phyloP scores from a whole-genome alignment of 2,888 invertebrate genomes.

The Subacronicta megacephala region DNA sequence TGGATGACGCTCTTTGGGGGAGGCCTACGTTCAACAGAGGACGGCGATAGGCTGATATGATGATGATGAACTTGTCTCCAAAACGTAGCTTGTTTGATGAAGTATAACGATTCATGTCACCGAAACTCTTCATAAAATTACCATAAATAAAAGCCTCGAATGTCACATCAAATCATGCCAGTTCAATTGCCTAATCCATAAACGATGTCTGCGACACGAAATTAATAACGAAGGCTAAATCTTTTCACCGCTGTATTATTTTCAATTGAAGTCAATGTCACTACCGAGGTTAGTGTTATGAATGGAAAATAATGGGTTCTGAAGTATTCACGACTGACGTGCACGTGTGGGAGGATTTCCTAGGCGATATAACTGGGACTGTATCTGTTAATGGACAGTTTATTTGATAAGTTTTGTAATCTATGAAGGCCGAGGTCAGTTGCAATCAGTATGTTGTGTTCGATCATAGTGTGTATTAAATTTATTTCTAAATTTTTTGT shows the following conservation, averaged over 20 bases:
- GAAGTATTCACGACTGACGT: conserved; percentile 15
- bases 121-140: neutral
- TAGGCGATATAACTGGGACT: conserved; percentile 9
- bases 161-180: conserved; percentile 16
- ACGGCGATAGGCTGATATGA: no score
- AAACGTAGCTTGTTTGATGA: no score
- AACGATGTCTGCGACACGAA: conserved; percentile 47
- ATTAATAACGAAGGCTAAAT: conserved; percentile 62
- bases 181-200: conserved; percentile 64
- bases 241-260: conserved; percentile 61
- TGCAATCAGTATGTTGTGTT: neutral
- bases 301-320: conserved; percentile 48
- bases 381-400: neutral
- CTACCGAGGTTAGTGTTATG: conserved; percentile 60
- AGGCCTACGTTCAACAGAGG: no score
- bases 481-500: no score
- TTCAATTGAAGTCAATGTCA: conserved; percentile 71
- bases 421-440: neutral
- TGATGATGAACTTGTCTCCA: no score
- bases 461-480: no score
- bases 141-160: conserved; percentile 24
- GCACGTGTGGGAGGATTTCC: conserved; percentile 21
- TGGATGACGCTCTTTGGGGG: no score
- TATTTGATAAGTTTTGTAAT: neutral
- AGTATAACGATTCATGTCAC: no score